phyloP scores from a whole-genome alignment of 2,888 invertebrate species.

The Epinotia bilunana region DNA sequence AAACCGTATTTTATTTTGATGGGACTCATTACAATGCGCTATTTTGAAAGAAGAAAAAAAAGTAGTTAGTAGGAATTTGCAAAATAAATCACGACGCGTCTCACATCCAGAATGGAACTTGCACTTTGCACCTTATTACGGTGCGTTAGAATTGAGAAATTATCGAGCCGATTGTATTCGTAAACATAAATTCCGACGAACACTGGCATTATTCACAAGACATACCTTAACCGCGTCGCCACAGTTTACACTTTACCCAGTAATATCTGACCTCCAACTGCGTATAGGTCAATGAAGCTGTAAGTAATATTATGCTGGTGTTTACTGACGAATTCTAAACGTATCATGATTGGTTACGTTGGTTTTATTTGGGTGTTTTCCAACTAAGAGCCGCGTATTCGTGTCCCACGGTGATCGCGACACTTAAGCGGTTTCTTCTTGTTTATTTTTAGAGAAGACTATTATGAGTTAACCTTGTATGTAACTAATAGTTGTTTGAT shows the following conservation, averaged over 20 bases:
- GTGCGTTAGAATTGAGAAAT: not conserved
- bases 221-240: not conserved
- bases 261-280: not conserved
- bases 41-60: not conserved
- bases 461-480: not conserved
- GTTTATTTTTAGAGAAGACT: constrained; percentile 16
- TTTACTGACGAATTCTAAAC: not conserved
- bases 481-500: not conserved
- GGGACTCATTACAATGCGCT: not conserved
- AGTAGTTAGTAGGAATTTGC: not conserved
- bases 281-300: not conserved
- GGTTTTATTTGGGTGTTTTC: constrained; percentile 33
- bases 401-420: constrained; percentile 2
- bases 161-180: not conserved
- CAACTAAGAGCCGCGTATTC: constrained; percentile 6
- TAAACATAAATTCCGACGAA: constrained; percentile 11
- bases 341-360: not conserved
- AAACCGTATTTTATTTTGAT: not conserved
- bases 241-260: not conserved
- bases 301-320: not conserved
- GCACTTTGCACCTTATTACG: not conserved
- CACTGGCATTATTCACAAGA: not conserved
- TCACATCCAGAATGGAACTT: not conserved
- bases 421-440: not conserved
- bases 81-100: not conserved